Conservation (phyloP, 1,140 invertebrate genomes). For the Nasonia vitripennis region DNA sequence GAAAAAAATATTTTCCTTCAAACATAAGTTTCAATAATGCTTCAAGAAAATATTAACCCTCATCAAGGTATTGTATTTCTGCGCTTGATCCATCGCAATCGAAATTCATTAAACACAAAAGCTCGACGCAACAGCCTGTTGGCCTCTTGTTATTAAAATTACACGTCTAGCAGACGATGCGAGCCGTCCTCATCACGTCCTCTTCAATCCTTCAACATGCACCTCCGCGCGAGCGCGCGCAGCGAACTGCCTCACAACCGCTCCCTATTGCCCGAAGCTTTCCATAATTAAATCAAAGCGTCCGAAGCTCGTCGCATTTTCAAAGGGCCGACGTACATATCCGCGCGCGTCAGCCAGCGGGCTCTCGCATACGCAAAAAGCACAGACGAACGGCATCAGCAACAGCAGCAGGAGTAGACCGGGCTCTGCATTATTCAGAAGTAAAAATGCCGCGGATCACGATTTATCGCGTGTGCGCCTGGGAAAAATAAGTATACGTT, state of each 20-base stretch:
- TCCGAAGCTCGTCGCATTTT: background rate
- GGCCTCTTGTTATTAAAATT: background rate
- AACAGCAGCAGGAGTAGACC: background rate
- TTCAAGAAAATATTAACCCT: background rate
- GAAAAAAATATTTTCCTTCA: no score
- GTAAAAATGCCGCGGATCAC: background rate
- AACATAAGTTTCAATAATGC: no score
- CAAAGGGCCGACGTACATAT: background rate
- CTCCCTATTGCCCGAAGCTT: background rate
- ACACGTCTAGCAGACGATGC: background rate
- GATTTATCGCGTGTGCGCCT: slow-evolving; percentile 21
- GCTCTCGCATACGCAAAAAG: background rate
- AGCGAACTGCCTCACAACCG: no score
- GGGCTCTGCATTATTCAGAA: slow-evolving; percentile 28
- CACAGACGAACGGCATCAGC: background rate
- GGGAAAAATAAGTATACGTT: background rate
- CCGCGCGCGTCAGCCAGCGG: background rate
- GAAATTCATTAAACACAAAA: background rate
- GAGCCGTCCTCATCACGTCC: background rate
- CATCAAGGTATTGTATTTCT: background rate
- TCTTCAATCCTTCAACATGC: background rate
- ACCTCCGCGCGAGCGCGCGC: no score
- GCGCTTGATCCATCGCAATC: background rate
- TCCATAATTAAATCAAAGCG: slow-evolving; percentile 3
- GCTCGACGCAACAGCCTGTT: background rate